Base-by-base conservation (phyloP, 2,888 invertebrate species). In the Agonopterix subpropinquella region DNA sequence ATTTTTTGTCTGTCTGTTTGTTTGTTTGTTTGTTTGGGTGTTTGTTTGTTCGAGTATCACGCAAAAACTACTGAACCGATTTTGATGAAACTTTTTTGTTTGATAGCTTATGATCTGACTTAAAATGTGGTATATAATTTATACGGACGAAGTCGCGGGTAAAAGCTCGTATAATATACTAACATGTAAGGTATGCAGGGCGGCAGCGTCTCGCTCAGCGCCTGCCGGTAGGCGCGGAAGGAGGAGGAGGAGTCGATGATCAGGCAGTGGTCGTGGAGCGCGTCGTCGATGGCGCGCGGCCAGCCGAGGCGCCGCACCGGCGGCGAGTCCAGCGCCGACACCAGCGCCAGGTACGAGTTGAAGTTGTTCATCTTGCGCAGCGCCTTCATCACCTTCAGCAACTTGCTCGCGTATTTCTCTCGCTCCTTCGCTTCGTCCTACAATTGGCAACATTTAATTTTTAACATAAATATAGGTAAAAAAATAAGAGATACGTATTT, bases 161-260 rank as follows among this genome's bases (percentile, higher is more conserved):
- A n/a, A n/a, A n/a, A n/a, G n/a, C n/a, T n/a, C n/a, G n/a, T n/a
- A n/a, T n/a, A n/a, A 13, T 13, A 28, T 28, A 91, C 95, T 92
- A 87, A 98, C 98, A 99, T 98, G 82, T 99, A 99, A 3, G 99
- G 99, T 87, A 99, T 98, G 80, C 99, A 99, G 36, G 99, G 99
- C 36, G 99, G 98, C 73, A 95, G 95, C 4, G 98, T 97, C 74
- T 98, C 97, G 4, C 96, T 94, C 59, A 99, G 87, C 44, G 98
- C 97, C 78, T 95, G 96, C 48, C 99, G 90, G 79, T 99, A 99
- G n/a, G 97, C 95, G 64, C 97, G 91, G 90, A 99, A 99, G 64
- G 98, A 98, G 41, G 96, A 96, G n/a, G 97, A 96, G 58, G 97
- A 97, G 87, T 99, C 99, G 64, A 99, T 99, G 55, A 99, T 92